phyloP scores from a whole-genome alignment of 1,140 invertebrate species.

The Danaus plexippus region DNA sequence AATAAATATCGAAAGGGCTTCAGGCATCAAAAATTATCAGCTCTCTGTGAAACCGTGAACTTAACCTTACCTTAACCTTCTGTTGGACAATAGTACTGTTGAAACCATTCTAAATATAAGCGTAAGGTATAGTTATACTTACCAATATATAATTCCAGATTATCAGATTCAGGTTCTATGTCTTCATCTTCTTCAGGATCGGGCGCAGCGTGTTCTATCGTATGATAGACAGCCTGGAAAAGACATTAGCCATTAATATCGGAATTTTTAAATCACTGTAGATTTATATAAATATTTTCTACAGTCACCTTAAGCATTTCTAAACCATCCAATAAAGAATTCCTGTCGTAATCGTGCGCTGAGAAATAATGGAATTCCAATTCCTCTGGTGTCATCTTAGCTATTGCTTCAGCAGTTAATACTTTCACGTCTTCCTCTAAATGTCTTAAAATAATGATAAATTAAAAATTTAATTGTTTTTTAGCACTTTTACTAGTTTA shows the following conservation, averaged over 20 bases:
- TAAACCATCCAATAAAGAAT: conserved; percentile 84
- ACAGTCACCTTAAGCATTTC: conserved; percentile 77
- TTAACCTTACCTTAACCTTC: too few relatives aligned
- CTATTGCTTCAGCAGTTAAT: conserved; percentile 74
- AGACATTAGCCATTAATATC: background rate
- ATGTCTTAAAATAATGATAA: conserved; percentile 68
- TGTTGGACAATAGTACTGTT: too few relatives aligned
- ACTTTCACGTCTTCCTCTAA: conserved; percentile 82
- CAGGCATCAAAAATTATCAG: too few relatives aligned
- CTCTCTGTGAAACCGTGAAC: too few relatives aligned
- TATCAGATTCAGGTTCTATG: conserved; percentile 53
- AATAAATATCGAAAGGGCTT: too few relatives aligned
- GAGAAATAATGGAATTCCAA: conserved; percentile 79
- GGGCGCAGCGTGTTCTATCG: conserved; percentile 69
- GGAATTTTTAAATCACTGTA: too few relatives aligned
- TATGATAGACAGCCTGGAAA: conserved; percentile 76
- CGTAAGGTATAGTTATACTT: conserved; percentile 19
- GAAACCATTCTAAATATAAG: too few relatives aligned
- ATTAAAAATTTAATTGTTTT: background rate
- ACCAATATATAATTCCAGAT: conserved; percentile 70
- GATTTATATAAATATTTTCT: background rate
- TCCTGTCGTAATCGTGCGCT: conserved; percentile 86
- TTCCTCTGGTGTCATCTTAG: conserved; percentile 81
- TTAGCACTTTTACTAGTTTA: too few relatives aligned
- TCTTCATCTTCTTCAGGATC: conserved; percentile 44